Base-by-base conservation (phyloP, 2,113 vertebrate species). In the Uria aalge region DNA sequence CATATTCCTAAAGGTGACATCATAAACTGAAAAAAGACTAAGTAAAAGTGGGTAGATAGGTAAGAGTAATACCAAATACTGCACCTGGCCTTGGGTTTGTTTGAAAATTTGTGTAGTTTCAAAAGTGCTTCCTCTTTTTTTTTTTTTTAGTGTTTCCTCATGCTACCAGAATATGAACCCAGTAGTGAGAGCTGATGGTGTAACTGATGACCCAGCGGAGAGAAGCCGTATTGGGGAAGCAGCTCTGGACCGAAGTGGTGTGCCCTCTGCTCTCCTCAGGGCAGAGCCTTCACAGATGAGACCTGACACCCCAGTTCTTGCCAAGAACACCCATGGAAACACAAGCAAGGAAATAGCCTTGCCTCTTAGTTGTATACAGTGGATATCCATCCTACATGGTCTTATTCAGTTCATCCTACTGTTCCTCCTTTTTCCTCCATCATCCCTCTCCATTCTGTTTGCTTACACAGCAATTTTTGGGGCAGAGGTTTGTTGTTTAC, bases 201-300 rank as follows among this genome's bases (percentile, higher is more conserved):
- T 34, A 80, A 41, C 8, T 23, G 56, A 43, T 59, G 41, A 50
- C 8, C 8, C 16, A 48, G 9, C 0, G 7, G 48, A 43, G 7
- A 64, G 32, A 4, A 77, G 6, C 21, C 21, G 2, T 0, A 0
- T 5, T 78, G 32, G 18, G 18, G 27, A 89, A 47, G n/a, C 0
- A 3, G 20, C 10, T 76, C 56, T n/a, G 43, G 34, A 41, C 22
- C 0, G 0, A 47, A 64, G 22, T 1, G 19, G 1, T 1, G 2
- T 7, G 34, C 10, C 11, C 4, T 63, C 22, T 68, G 12, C 12
- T 52, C 9, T 29, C 3, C 53, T 57, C 21, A 2, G 1, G n/a
- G 32, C 29, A 62, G 24, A 24, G 6, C 1, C 0, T 9, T 45
- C 12, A 45, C 26, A 56, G 53, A 40, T 0, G 2, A 89, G 13